phyloP scores from a whole-genome alignment of 1,140 invertebrate genomes.

The Lepidurus apus region DNA sequence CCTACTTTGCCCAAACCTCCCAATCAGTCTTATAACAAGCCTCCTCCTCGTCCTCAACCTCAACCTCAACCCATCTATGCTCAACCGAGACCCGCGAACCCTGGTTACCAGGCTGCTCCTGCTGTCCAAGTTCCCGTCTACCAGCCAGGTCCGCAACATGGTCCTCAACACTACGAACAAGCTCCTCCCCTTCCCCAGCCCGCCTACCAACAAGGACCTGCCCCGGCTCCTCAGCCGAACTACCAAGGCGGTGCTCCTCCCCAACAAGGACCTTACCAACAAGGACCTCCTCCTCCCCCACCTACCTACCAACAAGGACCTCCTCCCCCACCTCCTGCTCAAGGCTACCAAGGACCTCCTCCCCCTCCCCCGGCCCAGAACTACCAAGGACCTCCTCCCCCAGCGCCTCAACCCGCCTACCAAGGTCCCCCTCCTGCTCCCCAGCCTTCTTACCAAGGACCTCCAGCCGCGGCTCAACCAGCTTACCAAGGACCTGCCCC shows the following conservation, averaged over 20 bases:
- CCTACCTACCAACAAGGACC: constrained; percentile 32
- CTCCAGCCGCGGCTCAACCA: constrained; percentile 27
- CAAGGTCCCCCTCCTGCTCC: constrained; percentile 22
- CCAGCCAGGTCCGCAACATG: constrained; percentile 16
- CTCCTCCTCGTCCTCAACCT: constrained; percentile 30
- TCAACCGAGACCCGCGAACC: background rate
- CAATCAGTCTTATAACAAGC: constrained; percentile 23
- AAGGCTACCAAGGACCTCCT: constrained; percentile 24
- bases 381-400: constrained; percentile 32
- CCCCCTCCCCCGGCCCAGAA: constrained; percentile 32
- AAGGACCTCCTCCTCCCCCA: constrained; percentile 35
- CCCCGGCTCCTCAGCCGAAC: constrained; percentile 29
- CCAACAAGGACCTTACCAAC: constrained; percentile 31
- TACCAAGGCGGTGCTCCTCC: background rate
- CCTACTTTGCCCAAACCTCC: constrained; percentile 37
- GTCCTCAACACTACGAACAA: constrained; percentile 28
- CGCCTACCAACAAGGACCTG: constrained; percentile 29
- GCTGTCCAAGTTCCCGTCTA: constrained; percentile 29
- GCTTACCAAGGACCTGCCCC: constrained; percentile 29
- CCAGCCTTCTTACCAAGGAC: constrained; percentile 34
- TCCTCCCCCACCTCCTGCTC: constrained; percentile 29
- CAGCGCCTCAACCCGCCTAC: constrained; percentile 31
- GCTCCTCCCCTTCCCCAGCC: constrained; percentile 35
- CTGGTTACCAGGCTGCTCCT: constrained; percentile 33
- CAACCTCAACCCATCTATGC: constrained; percentile 23